Conservation (phyloP, 2,113 vertebrate species). For the Oenanthe melanoleuca region DNA sequence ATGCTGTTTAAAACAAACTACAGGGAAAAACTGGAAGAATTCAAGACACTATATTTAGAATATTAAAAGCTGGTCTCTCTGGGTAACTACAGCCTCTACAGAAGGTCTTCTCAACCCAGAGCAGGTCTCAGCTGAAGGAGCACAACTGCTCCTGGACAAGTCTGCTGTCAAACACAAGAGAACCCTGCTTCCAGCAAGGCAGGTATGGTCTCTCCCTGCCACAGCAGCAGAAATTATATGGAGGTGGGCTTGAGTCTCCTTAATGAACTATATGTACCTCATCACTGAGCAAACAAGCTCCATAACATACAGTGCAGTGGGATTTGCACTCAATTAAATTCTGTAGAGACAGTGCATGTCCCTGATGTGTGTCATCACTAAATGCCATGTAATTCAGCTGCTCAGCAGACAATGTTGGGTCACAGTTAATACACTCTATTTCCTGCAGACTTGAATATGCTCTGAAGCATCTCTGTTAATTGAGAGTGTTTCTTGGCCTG, state of each 20-base stretch:
- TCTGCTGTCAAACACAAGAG: background rate
- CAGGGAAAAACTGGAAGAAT: background rate
- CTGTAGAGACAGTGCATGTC: accelerated
- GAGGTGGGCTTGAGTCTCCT: background rate
- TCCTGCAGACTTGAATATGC: background rate
- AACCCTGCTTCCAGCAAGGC: background rate
- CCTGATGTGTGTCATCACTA: background rate
- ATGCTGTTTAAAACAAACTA: background rate
- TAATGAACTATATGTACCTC: background rate
- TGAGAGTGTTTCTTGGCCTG: background rate
- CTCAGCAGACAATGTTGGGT: background rate
- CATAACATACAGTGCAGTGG: accelerated
- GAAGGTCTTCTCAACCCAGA: background rate
- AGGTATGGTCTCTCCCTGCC: background rate
- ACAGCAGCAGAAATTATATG: background rate
- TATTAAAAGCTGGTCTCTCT: background rate
- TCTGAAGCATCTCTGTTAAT: background rate
- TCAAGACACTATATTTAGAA: background rate
- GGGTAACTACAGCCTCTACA: background rate
- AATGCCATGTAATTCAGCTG: background rate
- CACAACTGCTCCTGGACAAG: accelerated
- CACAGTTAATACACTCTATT: background rate
- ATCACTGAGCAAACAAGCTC: background rate
- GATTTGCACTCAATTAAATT: background rate
- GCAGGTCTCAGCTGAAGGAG: background rate